Base-by-base conservation (phyloP, 2,113 vertebrate species). In the Entomyzon cyanotis region DNA sequence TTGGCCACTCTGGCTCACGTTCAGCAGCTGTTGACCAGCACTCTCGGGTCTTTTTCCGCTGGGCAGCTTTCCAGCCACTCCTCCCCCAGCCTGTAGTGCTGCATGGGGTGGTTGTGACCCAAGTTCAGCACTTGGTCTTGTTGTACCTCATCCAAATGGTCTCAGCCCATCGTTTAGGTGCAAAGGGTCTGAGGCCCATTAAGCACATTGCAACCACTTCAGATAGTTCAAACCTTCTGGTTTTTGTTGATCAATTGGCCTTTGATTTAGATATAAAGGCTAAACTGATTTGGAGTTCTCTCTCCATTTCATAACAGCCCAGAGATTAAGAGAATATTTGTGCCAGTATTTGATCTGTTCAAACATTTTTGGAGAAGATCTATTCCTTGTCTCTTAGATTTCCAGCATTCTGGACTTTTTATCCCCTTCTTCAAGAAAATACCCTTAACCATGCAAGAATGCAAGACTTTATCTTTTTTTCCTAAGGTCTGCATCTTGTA, bases 21-120 rank as follows among this genome's bases (percentile, higher is more conserved):
- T 47, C 47, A 42, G 47, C 17, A 16, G 10, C 41, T 35, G 7
- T 4, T 1, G 1, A 27, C 6, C 41, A 41, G 55, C n/a, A 27
- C 14, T 0, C 12, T 11, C 41, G 41, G 24, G 24, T 5, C 1
- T 0, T 60, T 75, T 47, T 35, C 47, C 15, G 8, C 46, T 6
- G 2, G 24, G 25, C 15, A 19, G 13, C 8, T 64, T 55, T 50
- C 5, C 67, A 75, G 28, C 3, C 16, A 3, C 46, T 52, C 46
- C 30, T 0, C 5, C 12, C 23, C 3, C 5, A 46, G 16, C 33
- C 62, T 30, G 6, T 7, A 75, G 28, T 0, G 0, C 7, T 68
- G 16, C 30, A 11, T 8, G 87, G 11, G 20, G 10, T 15, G 46
- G 11, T 12, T 60, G 53, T 47, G 70, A 75, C 24, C 20, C 62